Percentiles rank a stretch among this genome's conserved stretches.
Conservation (phyloP, 2,797 vertebrate genomes). For the Sebastes hubbsi region DNA sequence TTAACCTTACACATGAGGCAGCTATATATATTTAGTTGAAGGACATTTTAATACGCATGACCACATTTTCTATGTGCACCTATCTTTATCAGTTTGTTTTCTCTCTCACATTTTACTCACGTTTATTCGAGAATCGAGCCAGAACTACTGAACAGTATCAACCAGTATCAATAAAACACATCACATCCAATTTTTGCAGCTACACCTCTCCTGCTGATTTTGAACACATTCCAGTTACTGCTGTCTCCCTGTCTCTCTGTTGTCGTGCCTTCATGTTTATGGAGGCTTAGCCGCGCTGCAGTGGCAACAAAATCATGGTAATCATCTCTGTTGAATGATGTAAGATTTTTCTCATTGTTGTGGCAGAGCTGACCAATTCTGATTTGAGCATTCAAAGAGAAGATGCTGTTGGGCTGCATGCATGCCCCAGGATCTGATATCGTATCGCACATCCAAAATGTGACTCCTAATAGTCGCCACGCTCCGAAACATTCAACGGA, state of each 20-base stretch:
- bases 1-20: background rate
- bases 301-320: background rate
- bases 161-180: background rate
- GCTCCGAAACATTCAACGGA: background rate
- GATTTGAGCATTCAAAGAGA: background rate
- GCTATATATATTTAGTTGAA: background rate
- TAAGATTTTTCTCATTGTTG: slow-evolving; percentile 1
- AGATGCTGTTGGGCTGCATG: background rate
- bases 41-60: background rate
- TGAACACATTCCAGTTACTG: background rate
- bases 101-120: background rate
- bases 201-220: background rate
- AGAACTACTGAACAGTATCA: background rate
- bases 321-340: background rate
- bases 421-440: background rate
- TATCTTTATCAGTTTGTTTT: background rate
- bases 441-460: background rate
- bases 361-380: background rate
- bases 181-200: background rate
- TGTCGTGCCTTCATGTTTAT: background rate
- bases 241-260: background rate
- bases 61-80: background rate
- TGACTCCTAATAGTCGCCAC: background rate
- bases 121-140: background rate
- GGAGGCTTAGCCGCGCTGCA: background rate